Percentiles rank a stretch among this genome's conserved stretches.
Evolutionary conservation across 2,797 vertebrate species (phyloP).

Genomic region (Squalus acanthias): DNA sequence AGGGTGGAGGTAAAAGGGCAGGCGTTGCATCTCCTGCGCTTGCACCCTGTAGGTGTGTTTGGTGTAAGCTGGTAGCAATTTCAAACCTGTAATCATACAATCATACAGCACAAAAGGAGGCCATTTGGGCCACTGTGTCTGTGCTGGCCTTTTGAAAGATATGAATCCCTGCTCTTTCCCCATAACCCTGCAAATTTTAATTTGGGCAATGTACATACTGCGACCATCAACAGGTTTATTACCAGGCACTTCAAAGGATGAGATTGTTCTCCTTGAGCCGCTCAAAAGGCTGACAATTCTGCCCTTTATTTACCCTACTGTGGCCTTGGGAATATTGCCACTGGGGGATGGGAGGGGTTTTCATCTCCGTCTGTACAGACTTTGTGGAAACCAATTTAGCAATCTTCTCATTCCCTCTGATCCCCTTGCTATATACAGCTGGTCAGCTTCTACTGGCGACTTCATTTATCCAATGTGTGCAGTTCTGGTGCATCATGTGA

Average conservation of each 20-base stretch:
- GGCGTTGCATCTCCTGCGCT: too few species aligned
- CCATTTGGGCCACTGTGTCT: not conserved
- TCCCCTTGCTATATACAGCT: not conserved
- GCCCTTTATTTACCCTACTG: not conserved
- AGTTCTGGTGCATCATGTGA: not conserved
- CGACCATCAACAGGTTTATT: not conserved
- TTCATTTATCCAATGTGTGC: not conserved
- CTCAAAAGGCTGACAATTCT: not conserved
- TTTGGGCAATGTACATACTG: not conserved
- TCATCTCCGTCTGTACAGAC: not conserved
- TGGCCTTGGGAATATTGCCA: not conserved
- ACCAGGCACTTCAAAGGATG: not conserved
- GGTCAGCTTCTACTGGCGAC: not conserved
- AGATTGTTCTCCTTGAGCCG: not conserved
- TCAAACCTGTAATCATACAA: not conserved
- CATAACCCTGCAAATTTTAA: not conserved
- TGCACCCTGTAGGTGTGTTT: not conserved
- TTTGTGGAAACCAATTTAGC: not conserved
- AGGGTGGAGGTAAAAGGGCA: too few species aligned
- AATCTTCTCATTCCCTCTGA: not conserved
- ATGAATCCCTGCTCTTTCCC: not conserved
- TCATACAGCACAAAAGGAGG: not conserved
- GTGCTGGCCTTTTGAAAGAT: not conserved
- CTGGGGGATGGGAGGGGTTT: not conserved
- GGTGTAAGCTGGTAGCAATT: not conserved